Base-by-base conservation (phyloP, 2,888 invertebrate genomes). In the Leptothorax acervorum region DNA sequence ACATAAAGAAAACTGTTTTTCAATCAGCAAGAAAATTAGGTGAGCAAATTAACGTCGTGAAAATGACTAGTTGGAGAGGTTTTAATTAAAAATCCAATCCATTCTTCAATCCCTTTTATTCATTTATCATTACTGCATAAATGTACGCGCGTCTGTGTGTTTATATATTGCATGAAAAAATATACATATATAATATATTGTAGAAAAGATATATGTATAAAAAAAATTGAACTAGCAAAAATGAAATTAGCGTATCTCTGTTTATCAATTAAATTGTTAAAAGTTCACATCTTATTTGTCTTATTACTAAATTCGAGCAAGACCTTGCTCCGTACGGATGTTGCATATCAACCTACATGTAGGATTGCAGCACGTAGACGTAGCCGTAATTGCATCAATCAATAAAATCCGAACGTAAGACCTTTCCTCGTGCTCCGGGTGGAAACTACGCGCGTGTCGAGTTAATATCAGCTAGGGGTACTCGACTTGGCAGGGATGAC, bases 401-500 rank as follows among this genome's bases (percentile, higher is more conserved):
- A 23, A 76, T 76, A 45, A 68, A 76, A 76, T 76, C 66, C 28
- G 39, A 66, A 18, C 35, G 45, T 57, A 60, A 31, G 48, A 53
- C 18, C 12, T 28, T 71, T 35, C 35, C 53, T 53, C 42, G 2
- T 28, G 63, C 63, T 12, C 55, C 23, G 8, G 15, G 28, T 55
- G 55, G 39, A 42, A 31, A 28, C 31, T 42, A 39, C 23, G 23
- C 39, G 53, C 76, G 48, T 60, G 71, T 81, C 79, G 48, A 12
- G 71, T 71, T 60, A 81, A 62, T 81, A 71, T 81, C 79, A 23
- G 23, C 23, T 23, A 23, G 48, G 39, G 35, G 48, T 60, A 81
- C 31, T 71, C 39, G 45, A 70, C 71, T 81, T 82, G 75, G 76
- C 76, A 55, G 75, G 62, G 42, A 82, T 75, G 75, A 74, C 82